Base-by-base conservation (phyloP, 1,140 invertebrate genomes). In the Trichoplusia ni region DNA sequence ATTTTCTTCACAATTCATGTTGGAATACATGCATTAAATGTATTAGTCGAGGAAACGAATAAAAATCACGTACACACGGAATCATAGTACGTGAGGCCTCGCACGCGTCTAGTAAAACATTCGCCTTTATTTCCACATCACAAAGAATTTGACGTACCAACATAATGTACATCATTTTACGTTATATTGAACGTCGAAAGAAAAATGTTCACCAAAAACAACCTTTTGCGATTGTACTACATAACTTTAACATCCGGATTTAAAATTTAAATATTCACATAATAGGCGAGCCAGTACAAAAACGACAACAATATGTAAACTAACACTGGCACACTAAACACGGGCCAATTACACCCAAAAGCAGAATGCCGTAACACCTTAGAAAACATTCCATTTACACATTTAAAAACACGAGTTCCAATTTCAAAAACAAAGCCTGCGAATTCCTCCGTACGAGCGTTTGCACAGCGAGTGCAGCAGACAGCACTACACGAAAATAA, bases 351-450 rank as follows among this genome's bases (percentile, higher is more conserved):
- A 67, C 37, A 53, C 19, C 49, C 21, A 9, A 16, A 65, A 64
- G 47, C 56, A 64, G 67, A 64, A 65, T 67, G 21, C 37, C n/a
- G 25, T 9, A 14, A 31, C 46, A 49, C 29, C 25, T 49, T 49
- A 49, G 18, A 47, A 29, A 42, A 23, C 37, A 8, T 40, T 19
- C n/a, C 33, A 31, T 31, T 58, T 11, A 40, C 5, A 58, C 21
- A 64, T 64, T 59, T 38, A 73, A 73, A 63, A 68, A 68, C 65
- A 72, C 42, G 21, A 49, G 65, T 67, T 75, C 73, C 56, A 69
- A 69, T 70, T 72, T 64, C 67, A 71, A 72, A 75, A 75, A 75
- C 67, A 68, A 70, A 69, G 62, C 58, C 51, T n/a, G 64, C 42
- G 61, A 67, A 66, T 67, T 69, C n/a, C n/a, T n/a, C 35, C 67